Evolutionary conservation across 2,113 vertebrate species (phyloP).

Genomic region (Ammodytes dubius): DNA sequence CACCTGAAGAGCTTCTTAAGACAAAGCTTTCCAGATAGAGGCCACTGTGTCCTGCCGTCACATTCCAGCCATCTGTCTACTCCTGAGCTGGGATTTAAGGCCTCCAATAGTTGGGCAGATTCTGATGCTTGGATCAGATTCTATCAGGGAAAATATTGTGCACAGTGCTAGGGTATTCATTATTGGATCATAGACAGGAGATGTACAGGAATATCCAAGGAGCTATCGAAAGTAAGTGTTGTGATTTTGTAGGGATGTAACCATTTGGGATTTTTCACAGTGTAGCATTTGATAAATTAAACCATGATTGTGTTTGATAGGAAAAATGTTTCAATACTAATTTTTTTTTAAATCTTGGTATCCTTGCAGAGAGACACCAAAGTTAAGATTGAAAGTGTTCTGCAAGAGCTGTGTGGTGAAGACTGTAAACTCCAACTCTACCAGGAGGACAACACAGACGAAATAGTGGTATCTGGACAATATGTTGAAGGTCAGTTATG

Average conservation of each 20-base stretch:
- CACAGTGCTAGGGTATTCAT: constrained; percentile 15
- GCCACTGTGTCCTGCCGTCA: background rate
- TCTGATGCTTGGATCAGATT: constrained; percentile 43
- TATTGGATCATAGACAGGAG: constrained; percentile 18
- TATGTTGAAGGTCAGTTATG: constrained; percentile 81
- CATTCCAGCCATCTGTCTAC: background rate
- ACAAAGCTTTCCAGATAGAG: background rate
- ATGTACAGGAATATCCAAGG: constrained; percentile 1
- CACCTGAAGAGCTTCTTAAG: background rate
- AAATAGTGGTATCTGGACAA: constrained; percentile 80
- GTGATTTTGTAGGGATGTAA: background rate
- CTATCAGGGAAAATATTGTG: constrained; percentile 1
- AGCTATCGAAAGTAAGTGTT: background rate
- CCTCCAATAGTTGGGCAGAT: constrained; percentile 8
- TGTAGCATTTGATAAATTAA: background rate
- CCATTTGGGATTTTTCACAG: background rate
- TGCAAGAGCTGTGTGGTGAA: constrained; percentile 75
- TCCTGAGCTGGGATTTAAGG: constrained; percentile 25
- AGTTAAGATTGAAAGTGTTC: constrained; percentile 69
- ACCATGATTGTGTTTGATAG: background rate
- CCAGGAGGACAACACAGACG: constrained; percentile 75
- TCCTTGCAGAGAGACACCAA: constrained; percentile 74
- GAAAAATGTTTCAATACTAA: background rate
- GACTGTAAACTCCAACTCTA: constrained; percentile 82
- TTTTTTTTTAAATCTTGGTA: background rate